Evolutionary conservation across 2,113 vertebrate species (phyloP), one percentile per base, ranked within the genome.

Genomic region (Amblyornis subalaris): DNA sequence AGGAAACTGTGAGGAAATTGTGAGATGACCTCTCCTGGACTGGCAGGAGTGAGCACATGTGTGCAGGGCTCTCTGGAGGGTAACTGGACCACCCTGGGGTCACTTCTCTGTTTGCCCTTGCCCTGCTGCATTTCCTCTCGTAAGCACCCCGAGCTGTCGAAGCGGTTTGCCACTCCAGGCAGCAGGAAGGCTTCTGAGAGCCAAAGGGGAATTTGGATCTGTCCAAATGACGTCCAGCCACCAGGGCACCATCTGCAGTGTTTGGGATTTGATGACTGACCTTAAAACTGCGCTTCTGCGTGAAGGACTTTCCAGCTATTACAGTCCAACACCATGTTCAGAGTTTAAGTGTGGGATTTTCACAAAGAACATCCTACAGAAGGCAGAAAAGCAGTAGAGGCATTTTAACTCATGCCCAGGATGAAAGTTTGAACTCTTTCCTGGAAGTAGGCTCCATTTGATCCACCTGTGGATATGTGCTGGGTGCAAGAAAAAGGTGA

Each of bases 21-120:
- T 40, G 21, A 45, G 35, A 55, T 7, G 70, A 29, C 4, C 4
- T 42, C 8, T 50, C 29, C 35, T 28, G 20, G 9, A 25, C 47
- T 22, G n/a, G 11, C 22, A 72, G 0, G 2, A 55, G 14, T 17
- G 33, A 67, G 5, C 19, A 19, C 17, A 19, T 1, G 0, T 48
- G 7, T 31, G 10, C 31, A 38, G 7, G 47, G 11, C 5, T 73
- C 9, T 33, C 29, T 1, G 1, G 18, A 58, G 61, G 33, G 40
- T 4, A 57, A 26, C 12, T 24, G 17, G 17, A 8, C 15, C 51
- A 33, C 19, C 11, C 10, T 15, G 31, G 24, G 21, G 4, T 50
- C 17, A 16, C 42, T 60, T 51, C 6, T 45, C 22, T 48, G 1
- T 36, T 50, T 72, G 24, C 16, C 15, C 24, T 50, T 80, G 25